Conservation (phyloP, 1,140 invertebrate species). For the Aphaenogaster rudis region DNA sequence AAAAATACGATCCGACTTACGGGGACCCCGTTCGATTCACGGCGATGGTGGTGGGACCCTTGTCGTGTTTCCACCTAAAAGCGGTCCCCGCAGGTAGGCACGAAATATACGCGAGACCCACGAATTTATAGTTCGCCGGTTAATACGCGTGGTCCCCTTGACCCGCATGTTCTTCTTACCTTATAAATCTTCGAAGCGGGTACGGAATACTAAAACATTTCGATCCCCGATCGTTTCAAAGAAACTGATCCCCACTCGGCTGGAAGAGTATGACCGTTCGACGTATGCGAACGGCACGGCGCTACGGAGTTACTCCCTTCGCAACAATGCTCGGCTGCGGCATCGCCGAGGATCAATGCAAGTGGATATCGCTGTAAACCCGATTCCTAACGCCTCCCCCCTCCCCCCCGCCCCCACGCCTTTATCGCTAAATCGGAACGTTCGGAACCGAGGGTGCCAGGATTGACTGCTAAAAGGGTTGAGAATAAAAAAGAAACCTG, state of each 20-base stretch:
- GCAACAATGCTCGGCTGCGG: slow-evolving; percentile 68
- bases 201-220: slow-evolving; percentile 76
- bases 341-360: slow-evolving; percentile 71
- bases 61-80: slow-evolving; percentile 68
- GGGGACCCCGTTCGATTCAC: slow-evolving; percentile 53
- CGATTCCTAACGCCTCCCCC: background rate
- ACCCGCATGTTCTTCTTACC: slow-evolving; percentile 75
- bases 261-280: slow-evolving; percentile 68
- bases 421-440: slow-evolving; percentile 66
- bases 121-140: slow-evolving; percentile 73
- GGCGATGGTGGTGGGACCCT: slow-evolving; percentile 25
- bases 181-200: slow-evolving; percentile 69
- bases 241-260: slow-evolving; percentile 37
- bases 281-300: slow-evolving; percentile 12
- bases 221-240: slow-evolving; percentile 55
- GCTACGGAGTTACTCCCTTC: background rate
- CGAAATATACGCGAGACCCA: slow-evolving; percentile 63
- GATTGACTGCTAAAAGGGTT: slow-evolving; percentile 77
- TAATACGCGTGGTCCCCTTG: slow-evolving; percentile 74
- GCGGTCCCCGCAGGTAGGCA: slow-evolving; percentile 65
- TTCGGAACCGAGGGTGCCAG: slow-evolving; percentile 48
- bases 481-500: slow-evolving; percentile 71
- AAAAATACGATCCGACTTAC: slow-evolving; percentile 67
- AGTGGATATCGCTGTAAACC: slow-evolving; percentile 76
- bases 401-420: background rate